Evolutionary conservation across 2,888 invertebrate genomes (phyloP).

Genomic region (Caenorhabditis sulstoni): DNA sequence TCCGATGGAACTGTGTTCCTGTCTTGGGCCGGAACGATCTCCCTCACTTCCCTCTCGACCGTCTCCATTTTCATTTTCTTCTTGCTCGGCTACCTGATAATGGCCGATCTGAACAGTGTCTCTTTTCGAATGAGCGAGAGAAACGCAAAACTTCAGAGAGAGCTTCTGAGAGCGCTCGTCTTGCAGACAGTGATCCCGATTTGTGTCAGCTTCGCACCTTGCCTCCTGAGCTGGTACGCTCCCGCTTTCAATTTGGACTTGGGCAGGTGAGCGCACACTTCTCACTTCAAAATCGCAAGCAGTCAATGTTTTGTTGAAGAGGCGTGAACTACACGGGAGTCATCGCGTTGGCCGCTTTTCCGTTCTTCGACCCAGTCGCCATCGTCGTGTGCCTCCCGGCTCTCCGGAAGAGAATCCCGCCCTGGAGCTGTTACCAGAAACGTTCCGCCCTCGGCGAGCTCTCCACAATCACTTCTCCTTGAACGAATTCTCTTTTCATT

Average conservation of each 20-base stretch:
- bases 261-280: no score
- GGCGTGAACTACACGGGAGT: no score
- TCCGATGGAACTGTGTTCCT: not conserved
- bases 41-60: constrained; percentile 4
- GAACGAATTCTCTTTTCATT: no score
- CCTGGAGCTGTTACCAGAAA: no score
- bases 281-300: no score
- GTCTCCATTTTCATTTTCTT: constrained; percentile 15
- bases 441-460: no score
- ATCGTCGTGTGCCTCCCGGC: no score
- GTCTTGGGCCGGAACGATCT: constrained; percentile 18
- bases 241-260: not conserved
- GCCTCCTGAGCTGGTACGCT: not conserved
- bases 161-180: not conserved
- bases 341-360: no score
- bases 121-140: not conserved
- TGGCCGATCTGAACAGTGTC: not conserved
- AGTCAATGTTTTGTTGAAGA: no score
- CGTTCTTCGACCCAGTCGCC: no score
- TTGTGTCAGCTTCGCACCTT: not conserved
- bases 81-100: constrained; percentile 11
- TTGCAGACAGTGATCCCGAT: not conserved
- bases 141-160: not conserved
- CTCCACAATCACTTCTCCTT: no score
- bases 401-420: no score